phyloP scores from a whole-genome alignment of 2,888 invertebrate genomes.

The Oithona nana region DNA sequence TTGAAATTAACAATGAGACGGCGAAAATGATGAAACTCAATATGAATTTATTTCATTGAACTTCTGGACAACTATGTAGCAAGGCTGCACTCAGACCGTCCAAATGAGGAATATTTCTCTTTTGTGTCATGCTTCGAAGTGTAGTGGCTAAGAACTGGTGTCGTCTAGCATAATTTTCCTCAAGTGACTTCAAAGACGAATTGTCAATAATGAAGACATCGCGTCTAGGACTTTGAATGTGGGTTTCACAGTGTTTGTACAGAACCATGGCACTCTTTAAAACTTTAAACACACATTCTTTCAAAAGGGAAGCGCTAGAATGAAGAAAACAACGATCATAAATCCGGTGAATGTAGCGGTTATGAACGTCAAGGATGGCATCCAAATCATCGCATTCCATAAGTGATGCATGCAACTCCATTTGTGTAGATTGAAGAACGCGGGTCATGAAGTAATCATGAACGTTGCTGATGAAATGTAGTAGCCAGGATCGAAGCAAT shows the following conservation, averaged over 20 bases:
- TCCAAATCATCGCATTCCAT: slow-evolving; percentile 20
- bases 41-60: no score
- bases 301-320: slow-evolving; percentile 11
- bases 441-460: slow-evolving; percentile 35
- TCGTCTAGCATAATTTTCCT: slow-evolving; percentile 6
- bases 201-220: background rate
- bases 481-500: slow-evolving; percentile 36
- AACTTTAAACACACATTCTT: slow-evolving; percentile 17
- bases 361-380: slow-evolving; percentile 19
- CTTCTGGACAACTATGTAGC: slow-evolving; percentile 19
- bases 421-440: slow-evolving; percentile 27
- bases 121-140: slow-evolving; percentile 5
- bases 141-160: slow-evolving; percentile 13
- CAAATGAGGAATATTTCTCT: slow-evolving; percentile 18
- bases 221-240: background rate
- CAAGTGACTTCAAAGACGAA: background rate
- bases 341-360: background rate
- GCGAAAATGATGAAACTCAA: no score
- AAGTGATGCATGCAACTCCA: slow-evolving; percentile 18
- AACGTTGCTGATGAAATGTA: slow-evolving; percentile 34
- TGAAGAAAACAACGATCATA: slow-evolving; percentile 18
- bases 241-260: background rate
- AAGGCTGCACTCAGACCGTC: slow-evolving; percentile 19
- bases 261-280: background rate
- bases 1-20: no score